phyloP scores from a whole-genome alignment of 2,113 vertebrate species.

The Muscicapa adusta region DNA sequence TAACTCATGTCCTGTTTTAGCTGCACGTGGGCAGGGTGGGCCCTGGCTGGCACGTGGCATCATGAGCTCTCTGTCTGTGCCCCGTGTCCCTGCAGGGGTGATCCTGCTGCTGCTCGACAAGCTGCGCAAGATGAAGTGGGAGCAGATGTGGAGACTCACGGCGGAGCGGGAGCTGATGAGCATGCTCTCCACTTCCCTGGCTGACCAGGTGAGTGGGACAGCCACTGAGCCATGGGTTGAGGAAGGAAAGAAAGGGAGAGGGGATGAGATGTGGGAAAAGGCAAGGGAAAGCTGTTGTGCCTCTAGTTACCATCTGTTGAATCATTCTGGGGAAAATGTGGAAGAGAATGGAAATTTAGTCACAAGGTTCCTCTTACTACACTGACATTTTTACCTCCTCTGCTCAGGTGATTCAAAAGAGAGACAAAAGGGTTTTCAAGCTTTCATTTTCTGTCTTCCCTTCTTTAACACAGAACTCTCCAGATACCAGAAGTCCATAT shows the following conservation, averaged over 20 bases:
- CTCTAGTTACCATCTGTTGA: background rate
- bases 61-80: background rate
- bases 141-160: conserved; percentile 98
- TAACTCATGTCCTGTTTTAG: background rate
- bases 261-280: background rate
- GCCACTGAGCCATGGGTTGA: background rate
- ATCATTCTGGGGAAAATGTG: background rate
- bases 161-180: conserved; percentile 97
- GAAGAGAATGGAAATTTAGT: background rate
- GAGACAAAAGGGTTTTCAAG: background rate
- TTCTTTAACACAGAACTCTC: background rate
- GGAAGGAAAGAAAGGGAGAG: background rate
- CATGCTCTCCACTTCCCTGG: conserved; percentile 96
- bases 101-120: conserved; percentile 94
- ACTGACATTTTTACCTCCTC: background rate
- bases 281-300: background rate
- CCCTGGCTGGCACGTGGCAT: background rate
- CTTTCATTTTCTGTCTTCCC: background rate
- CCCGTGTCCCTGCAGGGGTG: conserved; percentile 77
- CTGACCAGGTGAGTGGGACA: conserved; percentile 86
- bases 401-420: background rate
- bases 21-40: background rate
- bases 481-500: background rate
- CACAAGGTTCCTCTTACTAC: background rate
- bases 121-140: conserved; percentile 95